Evolutionary conservation across 2,888 invertebrate species (phyloP).

Genomic region (Elysia crispata): DNA sequence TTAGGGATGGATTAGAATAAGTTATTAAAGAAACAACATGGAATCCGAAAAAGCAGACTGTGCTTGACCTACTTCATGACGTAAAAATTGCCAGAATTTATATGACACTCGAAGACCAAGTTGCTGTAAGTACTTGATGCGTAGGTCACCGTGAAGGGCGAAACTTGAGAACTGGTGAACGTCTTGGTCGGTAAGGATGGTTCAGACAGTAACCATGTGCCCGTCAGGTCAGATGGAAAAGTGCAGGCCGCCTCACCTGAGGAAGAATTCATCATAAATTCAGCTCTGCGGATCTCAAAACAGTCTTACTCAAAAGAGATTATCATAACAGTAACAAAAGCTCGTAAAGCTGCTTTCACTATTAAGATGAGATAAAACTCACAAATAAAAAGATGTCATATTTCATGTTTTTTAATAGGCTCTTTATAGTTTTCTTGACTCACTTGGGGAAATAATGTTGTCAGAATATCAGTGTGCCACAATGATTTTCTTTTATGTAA

Average conservation of each 20-base stretch:
- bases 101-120: constrained; percentile 54
- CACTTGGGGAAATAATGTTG: too few species aligned
- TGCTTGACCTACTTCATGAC: constrained; percentile 50
- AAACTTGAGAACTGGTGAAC: constrained; percentile 51
- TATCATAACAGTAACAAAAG: too few species aligned
- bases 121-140: constrained; percentile 44
- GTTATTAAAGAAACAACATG: too few species aligned
- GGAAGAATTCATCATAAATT: not conserved
- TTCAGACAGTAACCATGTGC: constrained; percentile 61
- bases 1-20: too few species aligned
- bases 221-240: constrained; percentile 59
- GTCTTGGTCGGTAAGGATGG: constrained; percentile 55
- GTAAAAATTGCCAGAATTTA: constrained; percentile 52
- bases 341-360: too few species aligned
- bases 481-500: too few species aligned
- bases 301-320: too few species aligned
- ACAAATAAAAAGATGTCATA: too few species aligned
- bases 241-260: constrained; percentile 51
- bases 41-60: not conserved
- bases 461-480: too few species aligned
- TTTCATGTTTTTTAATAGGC: too few species aligned
- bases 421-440: too few species aligned
- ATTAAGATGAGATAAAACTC: too few species aligned
- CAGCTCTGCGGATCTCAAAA: not conserved
- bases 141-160: constrained; percentile 53